Evolutionary conservation across 2,888 invertebrate genomes (phyloP).

Genomic region (Thereva unica): DNA sequence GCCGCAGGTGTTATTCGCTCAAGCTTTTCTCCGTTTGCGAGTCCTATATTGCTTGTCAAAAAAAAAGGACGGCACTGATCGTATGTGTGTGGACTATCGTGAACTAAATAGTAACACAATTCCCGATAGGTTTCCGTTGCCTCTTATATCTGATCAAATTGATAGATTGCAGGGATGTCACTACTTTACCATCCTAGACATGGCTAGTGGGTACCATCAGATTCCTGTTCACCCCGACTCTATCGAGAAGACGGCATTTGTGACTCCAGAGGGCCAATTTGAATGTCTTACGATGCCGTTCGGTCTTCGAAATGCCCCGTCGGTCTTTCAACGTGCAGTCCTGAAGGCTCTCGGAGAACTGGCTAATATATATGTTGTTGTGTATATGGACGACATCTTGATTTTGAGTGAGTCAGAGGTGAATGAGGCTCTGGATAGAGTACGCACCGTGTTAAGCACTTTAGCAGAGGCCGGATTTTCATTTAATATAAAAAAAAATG

Average conservation of each 20-base stretch:
- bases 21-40: conserved; percentile 45
- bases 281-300: conserved; percentile 50
- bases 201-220: conserved; percentile 42
- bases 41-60: conserved; percentile 41
- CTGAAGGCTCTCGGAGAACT: conserved; percentile 3
- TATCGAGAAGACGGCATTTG: conserved; percentile 8
- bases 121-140: conserved; percentile 1
- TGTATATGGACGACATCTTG: conserved; percentile 46
- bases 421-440: neutral
- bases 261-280: conserved; percentile 41
- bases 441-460: neutral
- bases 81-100: conserved; percentile 48
- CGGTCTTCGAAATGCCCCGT: conserved; percentile 48
- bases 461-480: conserved; percentile 19
- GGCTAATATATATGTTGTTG: conserved; percentile 29
- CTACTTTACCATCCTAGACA: conserved; percentile 47
- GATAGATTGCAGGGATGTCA: neutral
- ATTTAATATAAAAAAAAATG: conserved; percentile 38
- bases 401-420: conserved; percentile 24
- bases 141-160: conserved; percentile 1
- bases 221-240: conserved; percentile 7
- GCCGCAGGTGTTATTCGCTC: conserved; percentile 44
- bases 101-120: conserved; percentile 47
- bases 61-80: conserved; percentile 44
- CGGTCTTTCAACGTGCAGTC: conserved; percentile 48